Evolutionary conservation across 2,797 vertebrate genomes (phyloP).

Genomic region (Melanotaenia pygmaea): DNA sequence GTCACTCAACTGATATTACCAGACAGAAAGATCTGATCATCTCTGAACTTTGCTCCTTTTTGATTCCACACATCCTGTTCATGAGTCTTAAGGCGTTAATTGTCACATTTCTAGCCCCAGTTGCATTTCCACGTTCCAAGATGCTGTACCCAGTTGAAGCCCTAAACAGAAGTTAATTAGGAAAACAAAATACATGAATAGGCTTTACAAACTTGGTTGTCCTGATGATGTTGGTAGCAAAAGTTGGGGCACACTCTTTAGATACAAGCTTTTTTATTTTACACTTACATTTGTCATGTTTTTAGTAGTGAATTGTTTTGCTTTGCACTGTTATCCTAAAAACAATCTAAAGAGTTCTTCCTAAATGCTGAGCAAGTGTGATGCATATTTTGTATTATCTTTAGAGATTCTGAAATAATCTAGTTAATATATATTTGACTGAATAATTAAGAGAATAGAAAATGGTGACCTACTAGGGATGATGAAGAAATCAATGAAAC

Average conservation of each 20-base stretch:
- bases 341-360: too few relatives aligned
- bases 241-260: too few relatives aligned
- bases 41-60: constrained; percentile 10
- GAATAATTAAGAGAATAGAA: neutral
- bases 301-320: too few relatives aligned
- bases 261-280: too few relatives aligned
- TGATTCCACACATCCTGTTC: constrained; percentile 16
- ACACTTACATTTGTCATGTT: too few relatives aligned
- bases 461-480: too few relatives aligned
- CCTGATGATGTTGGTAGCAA: too few relatives aligned
- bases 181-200: constrained; percentile 3
- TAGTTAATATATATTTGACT: too few relatives aligned
- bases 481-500: neutral
- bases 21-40: neutral
- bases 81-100: constrained; percentile 32
- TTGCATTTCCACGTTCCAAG: constrained; percentile 8
- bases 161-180: constrained; percentile 23
- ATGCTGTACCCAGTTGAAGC: constrained; percentile 16
- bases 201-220: neutral
- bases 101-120: constrained; percentile 27
- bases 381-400: too few relatives aligned
- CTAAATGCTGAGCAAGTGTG: too few relatives aligned
- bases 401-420: too few relatives aligned
- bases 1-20: neutral
- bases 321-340: too few relatives aligned